These are phyloP conservation scores for Acronicta aceris DNA, from an alignment of 2,888 invertebrate genomes.

Conservation along the genomic window DNA sequence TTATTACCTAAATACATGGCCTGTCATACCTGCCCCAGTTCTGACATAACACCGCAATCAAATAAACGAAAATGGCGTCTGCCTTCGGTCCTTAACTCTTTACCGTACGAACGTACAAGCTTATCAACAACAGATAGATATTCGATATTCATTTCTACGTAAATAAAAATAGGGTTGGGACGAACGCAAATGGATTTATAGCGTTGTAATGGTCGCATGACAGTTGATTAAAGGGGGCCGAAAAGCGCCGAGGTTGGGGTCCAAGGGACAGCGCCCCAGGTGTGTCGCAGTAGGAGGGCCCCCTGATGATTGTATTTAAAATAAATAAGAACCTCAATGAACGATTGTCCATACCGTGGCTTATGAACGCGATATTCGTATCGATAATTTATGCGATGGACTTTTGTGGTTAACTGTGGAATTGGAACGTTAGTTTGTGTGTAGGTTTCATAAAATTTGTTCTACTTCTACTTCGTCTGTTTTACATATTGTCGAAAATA, in stretches of 20 bases:
- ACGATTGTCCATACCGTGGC: slow-evolving; percentile 85
- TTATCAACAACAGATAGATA: slow-evolving; percentile 31
- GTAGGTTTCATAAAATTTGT: slow-evolving; percentile 13
- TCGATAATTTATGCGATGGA: slow-evolving; percentile 60
- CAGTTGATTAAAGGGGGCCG: slow-evolving; percentile 89
- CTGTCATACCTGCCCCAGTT: slow-evolving; percentile 79
- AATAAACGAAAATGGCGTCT: slow-evolving; percentile 80
- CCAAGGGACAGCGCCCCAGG: slow-evolving; percentile 86
- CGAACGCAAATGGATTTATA: slow-evolving; percentile 62
- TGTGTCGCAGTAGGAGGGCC: slow-evolving; percentile 81
- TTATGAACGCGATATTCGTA: slow-evolving; percentile 69
- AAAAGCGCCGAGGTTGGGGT: slow-evolving; percentile 85
- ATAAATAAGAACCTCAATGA: slow-evolving; percentile 89
- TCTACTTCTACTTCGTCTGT: not conserved
- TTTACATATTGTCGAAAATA: not conserved
- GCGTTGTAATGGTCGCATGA: slow-evolving; percentile 82
- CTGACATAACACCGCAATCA: slow-evolving; percentile 80
- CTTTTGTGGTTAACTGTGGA: slow-evolving; percentile 48
- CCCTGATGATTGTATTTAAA: slow-evolving; percentile 89
- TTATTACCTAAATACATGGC: slow-evolving; percentile 65
- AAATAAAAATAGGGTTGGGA: slow-evolving; percentile 4
- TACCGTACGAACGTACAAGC: slow-evolving; percentile 59
- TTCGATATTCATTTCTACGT: slow-evolving; percentile 49
- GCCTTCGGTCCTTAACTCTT: slow-evolving; percentile 65
- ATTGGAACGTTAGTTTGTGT: slow-evolving; percentile 45